A percentile compares a stretch with the other conserved stretches of the same genome.
Evolutionary conservation across 2,113 vertebrate genomes (phyloP).

Genomic region (Prunella fulvescens): DNA sequence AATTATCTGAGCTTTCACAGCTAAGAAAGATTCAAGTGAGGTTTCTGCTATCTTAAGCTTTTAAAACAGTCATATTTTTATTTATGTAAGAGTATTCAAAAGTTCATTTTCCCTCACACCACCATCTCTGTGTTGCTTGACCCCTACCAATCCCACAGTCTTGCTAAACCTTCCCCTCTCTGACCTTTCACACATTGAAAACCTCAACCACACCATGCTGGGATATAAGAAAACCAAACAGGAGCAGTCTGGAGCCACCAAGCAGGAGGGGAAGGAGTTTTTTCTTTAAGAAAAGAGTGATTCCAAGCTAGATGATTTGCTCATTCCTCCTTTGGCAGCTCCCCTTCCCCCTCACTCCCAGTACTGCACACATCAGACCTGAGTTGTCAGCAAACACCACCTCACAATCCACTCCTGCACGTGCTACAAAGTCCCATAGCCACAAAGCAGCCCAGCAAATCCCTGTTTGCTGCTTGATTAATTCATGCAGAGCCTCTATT

Average conservation of each 20-base stretch:
- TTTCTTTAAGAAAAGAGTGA: neutral
- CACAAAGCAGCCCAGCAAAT: neutral
- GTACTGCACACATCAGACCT: accelerated
- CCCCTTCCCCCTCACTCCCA: neutral
- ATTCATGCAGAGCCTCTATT: neutral
- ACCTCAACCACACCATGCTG: neutral
- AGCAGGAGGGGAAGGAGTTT: neutral
- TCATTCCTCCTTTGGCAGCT: neutral
- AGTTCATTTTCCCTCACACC: neutral
- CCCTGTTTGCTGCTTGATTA: neutral
- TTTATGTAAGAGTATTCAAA: neutral
- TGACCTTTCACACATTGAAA: neutral
- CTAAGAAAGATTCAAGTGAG: neutral
- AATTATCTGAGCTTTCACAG: neutral
- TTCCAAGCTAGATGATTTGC: neutral
- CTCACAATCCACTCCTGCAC: neutral
- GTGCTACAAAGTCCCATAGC: neutral
- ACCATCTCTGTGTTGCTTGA: neutral
- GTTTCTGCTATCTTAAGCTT: neutral
- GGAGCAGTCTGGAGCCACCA: neutral
- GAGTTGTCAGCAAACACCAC: neutral
- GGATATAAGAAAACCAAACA: neutral
- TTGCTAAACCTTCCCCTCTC: neutral
- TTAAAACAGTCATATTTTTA: neutral
- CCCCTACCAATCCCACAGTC: neutral